Conservation (phyloP, 2,113 vertebrate genomes). For the Illadopsis cleaveri region DNA sequence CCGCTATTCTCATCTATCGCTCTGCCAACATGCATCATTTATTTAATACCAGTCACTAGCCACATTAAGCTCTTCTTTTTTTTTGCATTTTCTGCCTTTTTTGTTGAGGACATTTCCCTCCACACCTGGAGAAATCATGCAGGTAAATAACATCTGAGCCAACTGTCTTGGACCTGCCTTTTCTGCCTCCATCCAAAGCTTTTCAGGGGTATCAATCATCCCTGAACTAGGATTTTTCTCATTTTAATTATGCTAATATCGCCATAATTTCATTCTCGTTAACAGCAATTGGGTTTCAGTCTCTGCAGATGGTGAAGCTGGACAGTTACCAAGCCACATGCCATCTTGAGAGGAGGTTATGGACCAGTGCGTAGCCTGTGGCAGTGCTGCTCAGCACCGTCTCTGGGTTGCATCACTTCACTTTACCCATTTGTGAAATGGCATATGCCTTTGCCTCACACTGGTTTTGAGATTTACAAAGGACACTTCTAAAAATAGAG, state of each 20-base stretch:
- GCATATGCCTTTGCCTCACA: not conserved
- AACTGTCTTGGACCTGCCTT: conserved; percentile 33
- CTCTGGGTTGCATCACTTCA: not conserved
- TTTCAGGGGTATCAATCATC: conserved; percentile 61
- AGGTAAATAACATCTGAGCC: conserved; percentile 51
- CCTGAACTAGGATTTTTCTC: conserved; percentile 57
- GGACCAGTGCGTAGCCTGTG: not conserved
- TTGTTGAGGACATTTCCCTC: not conserved
- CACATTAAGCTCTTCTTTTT: conserved; percentile 5
- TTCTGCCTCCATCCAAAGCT: conserved; percentile 10
- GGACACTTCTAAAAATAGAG: not conserved
- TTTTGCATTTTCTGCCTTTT: not conserved
- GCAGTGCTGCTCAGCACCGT: not conserved
- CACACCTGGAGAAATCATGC: not conserved
- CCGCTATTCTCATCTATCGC: not conserved
- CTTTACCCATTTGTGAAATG: not conserved
- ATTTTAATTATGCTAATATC: conserved; percentile 65
- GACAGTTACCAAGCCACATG: conserved; percentile 36
- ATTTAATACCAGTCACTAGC: conserved; percentile 46
- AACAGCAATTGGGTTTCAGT: conserved; percentile 55
- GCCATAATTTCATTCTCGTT: conserved; percentile 62
- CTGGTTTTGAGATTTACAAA: not conserved
- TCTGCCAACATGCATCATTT: conserved; percentile 61
- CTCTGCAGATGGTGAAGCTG: conserved; percentile 43
- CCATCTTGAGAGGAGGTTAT: conserved; percentile 11